Conservation (phyloP, 2,888 invertebrate genomes). For the Thumatha senex region DNA sequence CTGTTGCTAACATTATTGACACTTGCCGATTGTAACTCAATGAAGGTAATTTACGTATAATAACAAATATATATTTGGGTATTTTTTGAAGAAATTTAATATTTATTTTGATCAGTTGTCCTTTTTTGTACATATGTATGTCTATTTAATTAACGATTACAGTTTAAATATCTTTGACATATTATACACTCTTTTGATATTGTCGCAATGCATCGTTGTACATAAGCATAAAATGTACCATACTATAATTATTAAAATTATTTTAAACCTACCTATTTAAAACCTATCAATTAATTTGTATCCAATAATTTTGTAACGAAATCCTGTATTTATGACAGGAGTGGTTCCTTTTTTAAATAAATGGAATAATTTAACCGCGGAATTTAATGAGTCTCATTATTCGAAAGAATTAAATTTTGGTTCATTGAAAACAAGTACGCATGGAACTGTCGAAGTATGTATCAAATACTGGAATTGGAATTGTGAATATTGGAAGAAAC, state of each 20-base stretch:
- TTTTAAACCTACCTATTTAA: conserved; percentile 25
- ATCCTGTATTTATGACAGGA: conserved; percentile 53
- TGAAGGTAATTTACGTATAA: no score
- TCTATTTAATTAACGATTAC: no score
- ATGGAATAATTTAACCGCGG: conserved; percentile 19
- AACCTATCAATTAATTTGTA: conserved; percentile 49
- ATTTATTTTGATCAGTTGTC: no score
- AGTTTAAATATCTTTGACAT: no score
- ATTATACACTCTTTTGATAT: conserved; percentile 21
- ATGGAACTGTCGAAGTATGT: no score
- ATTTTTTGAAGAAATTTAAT: no score
- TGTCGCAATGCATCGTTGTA: conserved; percentile 37
- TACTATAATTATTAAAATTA: conserved; percentile 33
- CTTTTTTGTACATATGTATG: neutral
- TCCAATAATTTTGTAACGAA: conserved; percentile 56
- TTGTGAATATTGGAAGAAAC: conserved; percentile 9
- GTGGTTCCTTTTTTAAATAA: conserved; percentile 45
- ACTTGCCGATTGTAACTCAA: no score
- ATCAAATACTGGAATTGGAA: neutral
- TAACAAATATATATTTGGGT: no score
- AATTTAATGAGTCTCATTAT: conserved; percentile 8
- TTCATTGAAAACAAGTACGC: no score
- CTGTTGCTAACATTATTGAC: no score
- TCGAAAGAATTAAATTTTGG: neutral
- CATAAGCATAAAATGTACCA: conserved; percentile 35